Percentiles rank a stretch among this genome's conserved stretches.
Evolutionary conservation across 2,797 vertebrate species (phyloP).

Genomic region (Periparus ater): DNA sequence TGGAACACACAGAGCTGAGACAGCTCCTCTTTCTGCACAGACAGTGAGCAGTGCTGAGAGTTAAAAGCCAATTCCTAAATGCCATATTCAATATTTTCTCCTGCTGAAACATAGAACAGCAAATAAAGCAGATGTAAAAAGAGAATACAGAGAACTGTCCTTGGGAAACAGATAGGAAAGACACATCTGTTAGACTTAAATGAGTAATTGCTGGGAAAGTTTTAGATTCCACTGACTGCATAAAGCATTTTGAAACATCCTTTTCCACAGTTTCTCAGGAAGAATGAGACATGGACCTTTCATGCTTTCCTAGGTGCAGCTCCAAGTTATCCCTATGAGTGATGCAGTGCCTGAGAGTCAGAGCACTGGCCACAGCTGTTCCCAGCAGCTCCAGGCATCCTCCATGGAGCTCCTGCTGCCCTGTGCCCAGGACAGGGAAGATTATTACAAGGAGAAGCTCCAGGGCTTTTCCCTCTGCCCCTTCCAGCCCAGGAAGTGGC

Average conservation of each 20-base stretch:
- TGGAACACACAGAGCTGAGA: background rate
- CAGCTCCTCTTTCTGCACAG: background rate
- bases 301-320: background rate
- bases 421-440: background rate
- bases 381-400: background rate
- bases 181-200: background rate
- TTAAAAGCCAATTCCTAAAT: background rate
- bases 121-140: background rate
- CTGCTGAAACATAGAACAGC: background rate
- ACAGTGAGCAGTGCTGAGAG: background rate
- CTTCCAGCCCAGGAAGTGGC: slow-evolving; percentile 35
- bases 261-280: background rate
- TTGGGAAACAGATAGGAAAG: background rate
- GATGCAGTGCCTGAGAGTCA: accelerated
- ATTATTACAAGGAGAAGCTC: background rate
- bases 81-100: background rate
- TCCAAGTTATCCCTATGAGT: accelerated
- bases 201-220: background rate
- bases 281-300: background rate
- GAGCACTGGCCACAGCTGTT: background rate
- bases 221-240: background rate
- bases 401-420: accelerated
- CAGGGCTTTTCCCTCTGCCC: slow-evolving; percentile 9
- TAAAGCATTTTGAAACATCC: background rate
- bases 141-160: background rate